These are phyloP conservation scores for Laothoe populi DNA, from an alignment of 2,888 invertebrate genomes.

Conservation along the genomic window DNA sequence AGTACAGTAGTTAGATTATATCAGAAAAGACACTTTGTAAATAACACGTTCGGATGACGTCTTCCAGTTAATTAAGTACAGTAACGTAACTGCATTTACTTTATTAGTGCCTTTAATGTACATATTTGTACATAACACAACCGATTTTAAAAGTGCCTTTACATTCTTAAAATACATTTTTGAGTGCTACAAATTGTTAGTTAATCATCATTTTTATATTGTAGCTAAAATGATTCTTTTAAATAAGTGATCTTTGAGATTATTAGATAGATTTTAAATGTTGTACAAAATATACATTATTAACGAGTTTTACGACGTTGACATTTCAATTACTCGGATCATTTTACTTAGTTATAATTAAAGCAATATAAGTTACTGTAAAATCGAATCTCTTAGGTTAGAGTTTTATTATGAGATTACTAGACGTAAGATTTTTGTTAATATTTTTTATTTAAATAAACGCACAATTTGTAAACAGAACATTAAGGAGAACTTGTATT, in stretches of 20 bases:
- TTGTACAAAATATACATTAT: constrained; percentile 70
- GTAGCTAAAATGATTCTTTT: constrained; percentile 36
- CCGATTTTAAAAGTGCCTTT: constrained; percentile 59
- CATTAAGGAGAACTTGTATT: constrained; percentile 66
- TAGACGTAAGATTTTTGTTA: constrained; percentile 72
- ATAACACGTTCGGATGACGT: constrained; percentile 28
- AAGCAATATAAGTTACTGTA: constrained; percentile 52
- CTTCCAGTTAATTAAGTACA: constrained; percentile 29
- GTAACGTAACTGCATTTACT: constrained; percentile 46
- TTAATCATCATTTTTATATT: constrained; percentile 26
- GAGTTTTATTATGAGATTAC: constrained; percentile 74
- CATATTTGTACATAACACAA: constrained; percentile 44
- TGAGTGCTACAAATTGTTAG: constrained; percentile 41
- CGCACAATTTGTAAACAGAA: constrained; percentile 64
- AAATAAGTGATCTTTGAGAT: constrained; percentile 66
- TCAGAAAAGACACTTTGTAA: constrained; percentile 28
- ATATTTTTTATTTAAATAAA: constrained; percentile 70
- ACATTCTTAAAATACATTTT: constrained; percentile 38
- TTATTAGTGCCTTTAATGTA: constrained; percentile 44
- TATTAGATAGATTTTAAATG: constrained; percentile 60
- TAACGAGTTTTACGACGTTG: constrained; percentile 64
- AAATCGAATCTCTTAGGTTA: constrained; percentile 76
- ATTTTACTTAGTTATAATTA: constrained; percentile 23
- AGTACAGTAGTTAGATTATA: constrained; percentile 27
- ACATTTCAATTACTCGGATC: constrained; percentile 35